Evolutionary conservation across 2,888 invertebrate species (phyloP).

Genomic region (Caenorhabditis japonica): DNA sequence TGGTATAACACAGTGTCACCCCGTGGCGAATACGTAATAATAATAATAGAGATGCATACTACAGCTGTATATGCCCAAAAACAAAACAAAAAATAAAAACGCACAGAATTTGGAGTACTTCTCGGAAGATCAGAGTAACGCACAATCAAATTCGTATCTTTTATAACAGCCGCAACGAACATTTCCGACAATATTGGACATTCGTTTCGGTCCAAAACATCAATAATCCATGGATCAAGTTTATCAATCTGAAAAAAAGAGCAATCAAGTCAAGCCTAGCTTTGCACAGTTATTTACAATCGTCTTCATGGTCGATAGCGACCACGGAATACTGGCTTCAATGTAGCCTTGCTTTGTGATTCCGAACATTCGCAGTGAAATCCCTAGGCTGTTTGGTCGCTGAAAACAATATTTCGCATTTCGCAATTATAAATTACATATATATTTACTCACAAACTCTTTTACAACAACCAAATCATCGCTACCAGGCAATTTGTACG

Average conservation of each 20-base stretch:
- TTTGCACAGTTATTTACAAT: no score
- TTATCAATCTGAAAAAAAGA: not conserved
- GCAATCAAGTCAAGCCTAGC: not conserved
- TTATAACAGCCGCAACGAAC: constrained; percentile 1
- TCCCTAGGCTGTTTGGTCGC: not conserved
- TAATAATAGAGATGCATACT: no score
- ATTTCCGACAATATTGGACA: not conserved
- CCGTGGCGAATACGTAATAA: no score
- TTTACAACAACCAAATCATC: not conserved
- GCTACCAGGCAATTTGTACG: not conserved
- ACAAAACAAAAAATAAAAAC: no score
- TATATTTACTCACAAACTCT: not conserved
- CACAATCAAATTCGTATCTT: not conserved
- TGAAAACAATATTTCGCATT: no score
- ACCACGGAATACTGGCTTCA: not conserved
- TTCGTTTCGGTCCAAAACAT: not conserved
- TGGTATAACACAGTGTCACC: no score
- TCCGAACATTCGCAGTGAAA: not conserved
- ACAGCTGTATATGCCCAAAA: no score
- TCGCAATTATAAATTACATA: no score
- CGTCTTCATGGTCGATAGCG: no score
- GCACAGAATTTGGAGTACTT: constrained; percentile 2
- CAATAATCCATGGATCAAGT: not conserved
- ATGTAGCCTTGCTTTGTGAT: constrained; percentile 8
- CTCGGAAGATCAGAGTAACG: not conserved